Evolutionary conservation across 2,888 invertebrate genomes (phyloP).

Genomic region (Ferrisia virgata): DNA sequence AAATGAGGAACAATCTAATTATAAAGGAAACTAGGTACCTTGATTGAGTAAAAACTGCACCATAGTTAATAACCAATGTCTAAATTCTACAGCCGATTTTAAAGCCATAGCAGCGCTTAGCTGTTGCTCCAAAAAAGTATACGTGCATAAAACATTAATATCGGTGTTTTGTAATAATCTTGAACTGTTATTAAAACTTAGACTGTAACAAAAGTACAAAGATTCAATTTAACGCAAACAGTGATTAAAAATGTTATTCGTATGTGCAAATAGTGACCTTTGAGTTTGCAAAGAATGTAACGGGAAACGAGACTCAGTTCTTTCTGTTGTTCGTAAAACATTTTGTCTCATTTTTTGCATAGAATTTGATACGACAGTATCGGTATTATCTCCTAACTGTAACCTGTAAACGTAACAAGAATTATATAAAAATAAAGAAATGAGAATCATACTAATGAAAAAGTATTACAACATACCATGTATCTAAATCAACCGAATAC

Average conservation of each 20-base stretch:
- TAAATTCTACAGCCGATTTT: constrained; percentile 69
- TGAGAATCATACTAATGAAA: background rate
- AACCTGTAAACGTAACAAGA: constrained; percentile 54
- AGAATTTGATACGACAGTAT: constrained; percentile 56
- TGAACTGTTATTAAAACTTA: constrained; percentile 23
- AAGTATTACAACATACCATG: constrained; percentile 54
- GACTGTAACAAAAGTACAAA: background rate
- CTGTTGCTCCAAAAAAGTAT: constrained; percentile 66
- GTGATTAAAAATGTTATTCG: background rate
- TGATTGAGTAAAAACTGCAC: constrained; percentile 63
- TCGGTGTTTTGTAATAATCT: constrained; percentile 43
- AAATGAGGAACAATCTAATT: background rate
- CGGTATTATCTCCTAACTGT: constrained; percentile 56
- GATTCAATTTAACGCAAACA: background rate
- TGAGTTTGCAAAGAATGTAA: constrained; percentile 47
- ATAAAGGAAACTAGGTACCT: constrained; percentile 52
- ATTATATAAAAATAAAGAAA: constrained; percentile 49
- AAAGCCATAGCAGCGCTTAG: constrained; percentile 68
- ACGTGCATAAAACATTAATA: constrained; percentile 51
- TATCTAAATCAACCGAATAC: constrained; percentile 71
- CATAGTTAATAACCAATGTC: constrained; percentile 68
- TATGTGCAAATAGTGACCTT: background rate
- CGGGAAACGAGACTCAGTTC: constrained; percentile 32
- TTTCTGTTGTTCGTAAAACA: constrained; percentile 35
- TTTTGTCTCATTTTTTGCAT: constrained; percentile 52